Evolutionary conservation across 2,113 vertebrate species (phyloP).

Genomic region (Chaetodon trifascialis): DNA sequence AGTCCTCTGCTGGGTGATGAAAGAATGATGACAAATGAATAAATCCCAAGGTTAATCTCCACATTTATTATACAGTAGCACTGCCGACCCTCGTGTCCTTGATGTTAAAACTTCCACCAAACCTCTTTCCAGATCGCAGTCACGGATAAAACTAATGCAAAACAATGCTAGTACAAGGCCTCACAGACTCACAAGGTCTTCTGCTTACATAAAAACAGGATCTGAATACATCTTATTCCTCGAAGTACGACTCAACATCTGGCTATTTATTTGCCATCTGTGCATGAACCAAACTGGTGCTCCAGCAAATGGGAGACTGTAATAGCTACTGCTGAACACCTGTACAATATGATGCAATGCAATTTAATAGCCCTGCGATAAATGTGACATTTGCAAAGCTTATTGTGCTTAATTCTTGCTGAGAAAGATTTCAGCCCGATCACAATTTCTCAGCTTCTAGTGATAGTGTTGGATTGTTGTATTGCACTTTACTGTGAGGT

Average conservation of each 20-base stretch:
- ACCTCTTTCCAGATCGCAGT: not conserved
- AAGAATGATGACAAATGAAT: conserved; percentile 62
- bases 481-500: not conserved
- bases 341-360: conserved; percentile 38
- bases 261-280: conserved; percentile 37
- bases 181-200: not conserved
- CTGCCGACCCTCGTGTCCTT: conserved; percentile 15
- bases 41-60: conserved; percentile 60
- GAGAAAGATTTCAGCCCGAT: not conserved
- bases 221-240: not conserved
- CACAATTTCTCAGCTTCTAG: not conserved
- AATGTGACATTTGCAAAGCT: conserved; percentile 27
- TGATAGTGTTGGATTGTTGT: not conserved
- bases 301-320: conserved; percentile 38
- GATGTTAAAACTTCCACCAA: conserved; percentile 19
- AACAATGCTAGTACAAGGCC: not conserved
- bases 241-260: conserved; percentile 37
- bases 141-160: conserved; percentile 15
- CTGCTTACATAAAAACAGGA: conserved; percentile 8
- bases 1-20: conserved; percentile 26
- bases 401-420: conserved; percentile 2
- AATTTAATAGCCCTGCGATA: conserved; percentile 14
- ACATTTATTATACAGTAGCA: conserved; percentile 38
- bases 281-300: conserved; percentile 12
- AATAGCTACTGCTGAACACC: conserved; percentile 33